phyloP scores from a whole-genome alignment of 2,888 invertebrate genomes.

The Drosophila rellima region DNA sequence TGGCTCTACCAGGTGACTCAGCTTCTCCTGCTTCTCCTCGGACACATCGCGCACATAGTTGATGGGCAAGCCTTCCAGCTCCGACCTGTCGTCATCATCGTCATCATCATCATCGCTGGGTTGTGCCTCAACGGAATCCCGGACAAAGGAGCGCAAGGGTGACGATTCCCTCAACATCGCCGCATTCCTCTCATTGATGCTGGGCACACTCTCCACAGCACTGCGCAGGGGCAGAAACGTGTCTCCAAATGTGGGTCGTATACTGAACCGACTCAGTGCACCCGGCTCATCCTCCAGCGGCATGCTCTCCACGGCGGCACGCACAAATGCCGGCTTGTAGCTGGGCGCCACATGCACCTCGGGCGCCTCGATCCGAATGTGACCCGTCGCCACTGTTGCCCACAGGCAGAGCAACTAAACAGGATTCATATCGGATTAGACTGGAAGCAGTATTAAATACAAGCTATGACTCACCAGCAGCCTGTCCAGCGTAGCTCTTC shows the following conservation, averaged over 20 bases:
- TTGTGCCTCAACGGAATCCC: conserved; percentile 84
- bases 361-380: conserved; percentile 80
- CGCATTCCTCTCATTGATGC: conserved; percentile 60
- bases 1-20: conserved; percentile 41
- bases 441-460: background rate
- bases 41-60: conserved; percentile 48
- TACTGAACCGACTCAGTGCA: conserved; percentile 68
- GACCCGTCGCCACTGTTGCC: conserved; percentile 54
- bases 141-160: conserved; percentile 76
- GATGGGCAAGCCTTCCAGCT: background rate
- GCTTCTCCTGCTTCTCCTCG: conserved; percentile 41
- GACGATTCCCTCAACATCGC: conserved; percentile 60
- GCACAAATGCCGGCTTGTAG: conserved; percentile 79
- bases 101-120: conserved; percentile 70
- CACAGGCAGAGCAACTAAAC: conserved; percentile 54
- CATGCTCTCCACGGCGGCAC: conserved; percentile 84
- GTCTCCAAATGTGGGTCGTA: conserved; percentile 82
- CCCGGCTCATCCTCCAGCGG: conserved; percentile 63
- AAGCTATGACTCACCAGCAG: conserved; percentile 53
- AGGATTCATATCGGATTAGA: background rate
- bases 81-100: conserved; percentile 30
- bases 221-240: conserved; percentile 89
- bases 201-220: conserved; percentile 91
- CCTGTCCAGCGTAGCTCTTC: conserved; percentile 46
- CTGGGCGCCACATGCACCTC: conserved; percentile 70